A percentile compares a stretch with the other conserved stretches of the same genome.
Conservation (phyloP, 2,797 vertebrate genomes). For the Pygocentrus nattereri region DNA sequence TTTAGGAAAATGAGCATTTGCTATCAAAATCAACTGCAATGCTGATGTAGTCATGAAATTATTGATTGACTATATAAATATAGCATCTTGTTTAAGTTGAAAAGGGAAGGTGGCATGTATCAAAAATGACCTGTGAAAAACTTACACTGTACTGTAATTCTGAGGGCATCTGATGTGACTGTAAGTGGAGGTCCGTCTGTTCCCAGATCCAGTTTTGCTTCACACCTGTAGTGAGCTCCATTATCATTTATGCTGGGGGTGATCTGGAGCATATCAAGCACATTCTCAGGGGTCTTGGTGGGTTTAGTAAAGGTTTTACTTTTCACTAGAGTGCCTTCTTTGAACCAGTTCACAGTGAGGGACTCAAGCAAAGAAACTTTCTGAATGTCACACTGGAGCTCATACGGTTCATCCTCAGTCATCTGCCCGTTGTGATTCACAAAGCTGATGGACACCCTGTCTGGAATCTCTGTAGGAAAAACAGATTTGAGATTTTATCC, state of each 20-base stretch:
- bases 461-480: slow-evolving; percentile 69
- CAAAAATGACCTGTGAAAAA: slow-evolving; percentile 15
- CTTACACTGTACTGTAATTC: slow-evolving; percentile 70
- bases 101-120: too few relatives aligned
- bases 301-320: accelerated
- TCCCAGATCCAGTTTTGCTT: slow-evolving; percentile 66
- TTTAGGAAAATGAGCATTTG: too few relatives aligned
- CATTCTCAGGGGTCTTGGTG: background rate
- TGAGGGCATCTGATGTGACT: slow-evolving; percentile 49
- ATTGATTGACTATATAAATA: too few relatives aligned
- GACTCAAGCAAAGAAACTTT: slow-evolving; percentile 65
- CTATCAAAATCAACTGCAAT: too few relatives aligned
- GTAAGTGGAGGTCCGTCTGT: slow-evolving; percentile 56
- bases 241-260: slow-evolving; percentile 54
- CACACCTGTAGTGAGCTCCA: slow-evolving; percentile 65
- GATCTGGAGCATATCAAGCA: slow-evolving; percentile 10
- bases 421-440: background rate
- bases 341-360: slow-evolving; percentile 70
- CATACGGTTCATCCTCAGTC: slow-evolving; percentile 43
- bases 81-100: too few relatives aligned
- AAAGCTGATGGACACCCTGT: background rate
- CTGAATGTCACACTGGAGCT: slow-evolving; percentile 62
- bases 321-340: background rate
- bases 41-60: too few relatives aligned
- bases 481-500: background rate